Conservation (phyloP, 2,888 invertebrate species). For the Macrophya alboannulata region DNA sequence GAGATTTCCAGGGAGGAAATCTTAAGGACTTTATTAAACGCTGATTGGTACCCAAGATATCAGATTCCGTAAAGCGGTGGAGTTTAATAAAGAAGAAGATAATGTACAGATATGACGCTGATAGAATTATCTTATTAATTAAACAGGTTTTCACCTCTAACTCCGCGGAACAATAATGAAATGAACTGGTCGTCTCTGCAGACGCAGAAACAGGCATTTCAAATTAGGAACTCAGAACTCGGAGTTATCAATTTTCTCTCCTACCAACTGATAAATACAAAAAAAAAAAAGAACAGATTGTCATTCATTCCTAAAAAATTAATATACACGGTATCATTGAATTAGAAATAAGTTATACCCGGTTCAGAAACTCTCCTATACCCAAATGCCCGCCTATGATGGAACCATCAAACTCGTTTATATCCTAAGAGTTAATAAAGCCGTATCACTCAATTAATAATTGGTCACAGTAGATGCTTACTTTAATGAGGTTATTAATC, state of each 20-base stretch:
- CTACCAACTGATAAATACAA: not conserved
- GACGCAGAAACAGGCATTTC: not conserved
- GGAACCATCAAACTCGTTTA: constrained; percentile 11
- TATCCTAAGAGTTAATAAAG: constrained; percentile 41
- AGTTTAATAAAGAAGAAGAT: constrained; percentile 26
- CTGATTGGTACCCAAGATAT: constrained; percentile 73
- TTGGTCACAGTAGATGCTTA: constrained; percentile 38
- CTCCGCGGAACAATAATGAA: not conserved
- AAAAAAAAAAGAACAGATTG: not conserved
- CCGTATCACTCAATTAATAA: constrained; percentile 46
- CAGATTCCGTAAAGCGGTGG: constrained; percentile 70
- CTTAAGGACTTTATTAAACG: constrained; percentile 74
- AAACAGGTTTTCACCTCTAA: constrained; percentile 58
- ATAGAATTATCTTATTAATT: constrained; percentile 70
- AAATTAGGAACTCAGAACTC: not conserved
- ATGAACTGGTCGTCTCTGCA: not conserved
- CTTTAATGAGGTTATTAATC: constrained; percentile 57
- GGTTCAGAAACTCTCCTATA: not conserved
- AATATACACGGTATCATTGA: not conserved
- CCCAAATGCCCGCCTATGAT: not conserved
- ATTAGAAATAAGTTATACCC: too few relatives aligned
- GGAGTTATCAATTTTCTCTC: not conserved
- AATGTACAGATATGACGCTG: constrained; percentile 64
- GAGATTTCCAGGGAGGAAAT: constrained; percentile 50
- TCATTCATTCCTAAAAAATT: not conserved